Percentiles rank a stretch among this genome's conserved stretches.
These are phyloP conservation scores for Tichodroma muraria DNA, from an alignment of 2,113 vertebrate species.

Conservation along the genomic window DNA sequence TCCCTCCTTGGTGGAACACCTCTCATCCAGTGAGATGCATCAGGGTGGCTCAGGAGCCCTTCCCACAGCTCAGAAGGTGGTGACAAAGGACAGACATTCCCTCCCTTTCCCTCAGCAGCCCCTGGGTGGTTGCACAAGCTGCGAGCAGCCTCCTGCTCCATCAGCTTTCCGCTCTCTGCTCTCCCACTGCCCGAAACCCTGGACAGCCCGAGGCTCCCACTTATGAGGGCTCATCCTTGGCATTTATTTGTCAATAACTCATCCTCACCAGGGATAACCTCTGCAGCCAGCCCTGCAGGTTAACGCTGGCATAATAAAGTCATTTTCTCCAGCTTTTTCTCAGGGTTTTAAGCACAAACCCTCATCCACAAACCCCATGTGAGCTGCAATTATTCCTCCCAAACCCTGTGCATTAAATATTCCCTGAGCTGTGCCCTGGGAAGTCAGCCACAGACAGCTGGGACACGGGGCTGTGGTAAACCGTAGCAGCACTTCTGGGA, in stretches of 20 bases:
- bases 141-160: background rate
- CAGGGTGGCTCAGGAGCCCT: background rate
- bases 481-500: background rate
- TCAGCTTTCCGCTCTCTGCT: background rate
- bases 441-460: background rate
- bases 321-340: background rate
- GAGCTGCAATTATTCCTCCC: background rate
- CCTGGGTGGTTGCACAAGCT: background rate
- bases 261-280: background rate
- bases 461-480: background rate
- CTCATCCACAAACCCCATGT: background rate
- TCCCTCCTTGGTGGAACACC: rapidly evolving
- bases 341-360: background rate
- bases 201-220: background rate
- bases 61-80: background rate
- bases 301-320: background rate
- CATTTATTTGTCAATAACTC: background rate
- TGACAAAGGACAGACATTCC: background rate
- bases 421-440: background rate
- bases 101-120: background rate
- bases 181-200: background rate
- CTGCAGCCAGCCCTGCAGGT: background rate
- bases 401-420: background rate
- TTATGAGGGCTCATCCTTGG: background rate
- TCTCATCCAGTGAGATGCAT: background rate